These are phyloP conservation scores for Arctocebus calabarensis DNA, from an alignment of 2,797 vertebrate genomes.

Conservation along the genomic window DNA sequence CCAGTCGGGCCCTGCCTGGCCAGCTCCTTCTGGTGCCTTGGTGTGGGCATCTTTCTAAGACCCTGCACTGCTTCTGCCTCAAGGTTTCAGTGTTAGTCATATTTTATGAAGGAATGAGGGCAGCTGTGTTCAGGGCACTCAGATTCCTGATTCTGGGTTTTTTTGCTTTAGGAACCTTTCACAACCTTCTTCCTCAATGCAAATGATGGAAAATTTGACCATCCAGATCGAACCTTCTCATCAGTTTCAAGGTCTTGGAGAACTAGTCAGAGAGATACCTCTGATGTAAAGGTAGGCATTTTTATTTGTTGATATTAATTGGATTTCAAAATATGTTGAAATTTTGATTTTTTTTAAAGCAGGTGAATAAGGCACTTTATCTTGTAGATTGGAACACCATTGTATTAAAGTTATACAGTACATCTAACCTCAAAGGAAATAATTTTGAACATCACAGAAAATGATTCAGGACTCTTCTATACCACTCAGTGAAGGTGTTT, in stretches of 20 bases:
- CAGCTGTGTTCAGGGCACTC: neutral
- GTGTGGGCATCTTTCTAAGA: neutral
- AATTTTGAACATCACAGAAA: constrained; percentile 72
- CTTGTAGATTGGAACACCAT: constrained; percentile 37
- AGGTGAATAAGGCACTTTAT: neutral
- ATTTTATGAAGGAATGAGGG: neutral
- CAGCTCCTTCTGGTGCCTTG: neutral
- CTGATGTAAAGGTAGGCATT: constrained; percentile 95
- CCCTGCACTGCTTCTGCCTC: neutral
- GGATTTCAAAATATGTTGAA: neutral
- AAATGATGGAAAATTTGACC: constrained; percentile 97
- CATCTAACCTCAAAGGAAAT: constrained; percentile 63
- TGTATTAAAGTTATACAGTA: constrained; percentile 55
- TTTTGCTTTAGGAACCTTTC: constrained; percentile 93
- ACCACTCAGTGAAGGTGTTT: constrained; percentile 80
- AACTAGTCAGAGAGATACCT: constrained; percentile 98
- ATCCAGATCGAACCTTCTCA: constrained; percentile 97
- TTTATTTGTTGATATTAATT: neutral
- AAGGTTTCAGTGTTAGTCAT: neutral
- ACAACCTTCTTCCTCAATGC: constrained; percentile 98
- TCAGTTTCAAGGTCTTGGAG: constrained; percentile 97
- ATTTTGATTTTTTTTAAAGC: constrained; percentile 3
- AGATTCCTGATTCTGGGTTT: constrained; percentile 55
- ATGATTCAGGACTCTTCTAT: constrained; percentile 82
- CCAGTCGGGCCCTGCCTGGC: neutral